Evolutionary conservation across 2,113 vertebrate species (phyloP).

Genomic region (Hippolais icterina): DNA sequence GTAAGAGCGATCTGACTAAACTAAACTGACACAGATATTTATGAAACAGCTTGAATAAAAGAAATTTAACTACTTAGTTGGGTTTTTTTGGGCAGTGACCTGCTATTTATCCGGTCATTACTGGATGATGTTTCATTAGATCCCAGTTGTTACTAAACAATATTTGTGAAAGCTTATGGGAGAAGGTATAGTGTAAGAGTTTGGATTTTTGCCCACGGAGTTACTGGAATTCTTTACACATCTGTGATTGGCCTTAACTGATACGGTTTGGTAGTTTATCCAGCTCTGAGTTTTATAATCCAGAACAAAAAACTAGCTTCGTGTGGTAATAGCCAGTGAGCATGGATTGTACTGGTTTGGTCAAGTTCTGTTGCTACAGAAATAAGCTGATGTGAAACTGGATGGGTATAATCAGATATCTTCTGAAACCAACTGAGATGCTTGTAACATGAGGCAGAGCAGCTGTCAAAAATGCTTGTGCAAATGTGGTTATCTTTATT

Average conservation of each 20-base stretch:
- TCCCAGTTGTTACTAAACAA: background rate
- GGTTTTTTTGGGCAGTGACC: background rate
- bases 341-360: background rate
- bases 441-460: constrained; percentile 47
- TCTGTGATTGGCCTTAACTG: background rate
- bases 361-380: background rate
- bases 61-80: background rate
- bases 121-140: background rate
- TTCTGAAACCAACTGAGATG: constrained; percentile 54
- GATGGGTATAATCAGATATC: constrained; percentile 35
- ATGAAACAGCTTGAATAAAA: background rate
- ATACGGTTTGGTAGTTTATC: background rate
- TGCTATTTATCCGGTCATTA: background rate
- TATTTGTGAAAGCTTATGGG: background rate
- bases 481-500: constrained; percentile 62
- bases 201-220: background rate
- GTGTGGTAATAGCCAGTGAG: background rate
- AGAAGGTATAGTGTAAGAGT: background rate
- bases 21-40: background rate
- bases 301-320: background rate
- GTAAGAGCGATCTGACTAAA: background rate
- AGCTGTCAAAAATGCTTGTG: constrained; percentile 65
- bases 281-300: background rate
- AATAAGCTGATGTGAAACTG: constrained; percentile 37
- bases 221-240: constrained; percentile 4